Evolutionary conservation across 92 coral and sea anemone genomes (phyloP), one percentile per base, ranked within the genome.

Genomic region (Zoanthus sansibaricus): DNA sequence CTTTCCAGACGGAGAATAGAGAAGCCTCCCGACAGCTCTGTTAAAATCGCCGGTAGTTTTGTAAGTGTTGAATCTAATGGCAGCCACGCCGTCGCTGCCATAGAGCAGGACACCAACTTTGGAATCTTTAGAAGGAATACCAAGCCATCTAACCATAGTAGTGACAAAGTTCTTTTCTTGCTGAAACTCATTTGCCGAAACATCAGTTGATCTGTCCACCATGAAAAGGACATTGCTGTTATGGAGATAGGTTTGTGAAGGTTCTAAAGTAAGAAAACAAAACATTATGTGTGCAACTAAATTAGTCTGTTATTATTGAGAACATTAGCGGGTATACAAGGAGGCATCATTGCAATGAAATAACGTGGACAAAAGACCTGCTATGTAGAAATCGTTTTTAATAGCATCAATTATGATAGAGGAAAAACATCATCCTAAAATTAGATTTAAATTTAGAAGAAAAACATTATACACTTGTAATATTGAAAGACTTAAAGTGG

Each of bases 31-130:
- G 9, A 95, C 87, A 55, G 86, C 89, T 61, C 87, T 78, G 64
- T 72, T 86, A 12, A 89, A 79, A 33, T 71, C 72, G 25, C 33
- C 54, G 12, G 80, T 70, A 55, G 37, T 79, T 21, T 79, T 79
- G 89, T 73, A 25, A 17, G 59, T 62, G 74, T 78, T 54, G n/a
- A 89, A 86, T 48, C 82, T 21, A 59, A 89, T 86, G 31, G 76
- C 70, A 31, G 86, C 86, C 21, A 55, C 64, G 5, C 87, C 82
- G 11, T 85, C 71, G 68, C 21, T 79, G 33, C 92, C 87, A 75
- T 85, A 89, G 67, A 84, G 89, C 56, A 89, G 78, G 16, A 89
- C 89, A 77, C 86, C 86, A 1, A 89, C 92, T 47, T 72, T 83
- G 18, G 75, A 77, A 52, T 78, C 86, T 42, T 82, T 71, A 30